Base-by-base conservation (phyloP, 1,140 invertebrate species). In the Amphibalanus amphitrite region DNA sequence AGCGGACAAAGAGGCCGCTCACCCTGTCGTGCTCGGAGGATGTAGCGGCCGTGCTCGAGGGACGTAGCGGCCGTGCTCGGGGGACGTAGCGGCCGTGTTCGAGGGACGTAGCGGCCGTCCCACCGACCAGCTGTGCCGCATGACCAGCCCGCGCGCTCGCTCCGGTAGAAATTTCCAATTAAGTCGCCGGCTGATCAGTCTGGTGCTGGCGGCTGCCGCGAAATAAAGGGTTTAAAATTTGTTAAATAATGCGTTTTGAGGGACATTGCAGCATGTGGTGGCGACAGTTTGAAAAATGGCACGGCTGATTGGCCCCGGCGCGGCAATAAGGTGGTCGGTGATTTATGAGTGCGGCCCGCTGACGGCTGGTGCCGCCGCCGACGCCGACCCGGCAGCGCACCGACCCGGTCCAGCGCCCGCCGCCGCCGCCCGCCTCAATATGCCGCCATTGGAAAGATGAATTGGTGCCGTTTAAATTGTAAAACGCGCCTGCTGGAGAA, bases 171-270 rank as follows among this genome's bases (percentile, higher is more conserved):
- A 59, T 59, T 59, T 38, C 33, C 47, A 59, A 59, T 59, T 59
- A 59, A 59, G 47, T 59, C 47, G 10, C 47, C 6, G 20, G 10
- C 13, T 59, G 47, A 59, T 59, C 47, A 59, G 47, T 59, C 47
- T 38, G 17, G 47, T 20, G 47, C 47, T 13, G 10, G 13, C 47
- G 47, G 47, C 47, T 23, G 47, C 47, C 47, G 47, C 47, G 47
- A 59, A 59, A 59, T 59, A 59, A 59, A 23, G 47, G 47, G 10
- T 59, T 38, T 59, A 13, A 59, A 59, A 59, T 59, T 59, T 59
- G 47, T 59, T 59, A 59, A 59, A 59, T 59, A 59, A 59, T 59
- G 47, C 47, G 47, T 59, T 59, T 59, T 59, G 47, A 59, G 47
- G 47, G 47, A 59, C 47, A 59, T 59, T 59, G 47, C 47, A 59